Evolutionary conservation across 2,888 invertebrate genomes (phyloP).

Genomic region (Tupiocoris notatus): DNA sequence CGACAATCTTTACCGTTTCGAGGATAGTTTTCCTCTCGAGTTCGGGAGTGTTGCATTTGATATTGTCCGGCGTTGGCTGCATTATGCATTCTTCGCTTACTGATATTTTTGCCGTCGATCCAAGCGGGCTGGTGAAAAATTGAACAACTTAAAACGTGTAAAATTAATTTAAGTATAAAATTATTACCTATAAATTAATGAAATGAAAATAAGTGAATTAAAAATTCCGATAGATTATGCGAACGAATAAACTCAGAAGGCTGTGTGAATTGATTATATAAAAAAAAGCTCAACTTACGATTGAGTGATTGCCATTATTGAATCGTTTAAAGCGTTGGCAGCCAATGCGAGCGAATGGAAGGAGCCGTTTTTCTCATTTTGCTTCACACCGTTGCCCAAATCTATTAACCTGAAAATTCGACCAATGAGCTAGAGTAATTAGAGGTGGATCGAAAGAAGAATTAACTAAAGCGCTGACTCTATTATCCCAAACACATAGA

Average conservation of each 20-base stretch:
- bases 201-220: too few relatives aligned
- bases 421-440: too few relatives aligned
- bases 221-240: too few relatives aligned
- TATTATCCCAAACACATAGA: too few relatives aligned
- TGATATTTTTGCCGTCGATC: neutral
- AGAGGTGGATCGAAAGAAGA: too few relatives aligned
- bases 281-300: too few relatives aligned
- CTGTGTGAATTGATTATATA: too few relatives aligned
- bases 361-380: constrained; percentile 15
- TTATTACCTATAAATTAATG: too few relatives aligned
- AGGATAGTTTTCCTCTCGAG: constrained; percentile 62
- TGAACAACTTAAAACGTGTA: neutral
- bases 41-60: constrained; percentile 65
- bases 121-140: constrained; percentile 17
- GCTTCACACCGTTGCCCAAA: constrained; percentile 26
- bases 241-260: too few relatives aligned
- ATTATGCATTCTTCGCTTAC: constrained; percentile 29
- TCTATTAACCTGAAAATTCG: constrained; percentile 62
- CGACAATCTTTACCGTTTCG: constrained; percentile 52
- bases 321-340: constrained; percentile 30
- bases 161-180: neutral
- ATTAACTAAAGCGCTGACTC: too few relatives aligned
- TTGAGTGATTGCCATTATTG: constrained; percentile 36
- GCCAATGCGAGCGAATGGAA: constrained; percentile 34
- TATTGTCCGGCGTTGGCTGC: constrained; percentile 54